These are phyloP conservation scores for Notechis scutatus DNA, from an alignment of 2,113 vertebrate species.

Conservation along the genomic window DNA sequence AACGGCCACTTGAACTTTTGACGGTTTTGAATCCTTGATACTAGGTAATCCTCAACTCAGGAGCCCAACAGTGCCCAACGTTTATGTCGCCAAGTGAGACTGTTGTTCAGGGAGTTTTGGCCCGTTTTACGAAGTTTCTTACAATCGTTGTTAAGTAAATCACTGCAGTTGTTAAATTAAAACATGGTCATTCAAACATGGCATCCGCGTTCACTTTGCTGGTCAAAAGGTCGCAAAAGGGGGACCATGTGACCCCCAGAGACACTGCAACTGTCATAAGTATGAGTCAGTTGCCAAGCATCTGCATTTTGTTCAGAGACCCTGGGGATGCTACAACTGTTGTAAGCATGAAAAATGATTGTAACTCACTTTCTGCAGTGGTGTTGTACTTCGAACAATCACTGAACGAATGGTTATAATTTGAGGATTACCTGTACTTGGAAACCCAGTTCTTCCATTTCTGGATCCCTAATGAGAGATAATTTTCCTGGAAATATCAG, in stretches of 20 bases:
- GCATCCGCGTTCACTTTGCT: background rate
- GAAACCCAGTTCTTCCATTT: background rate
- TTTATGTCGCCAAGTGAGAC: background rate
- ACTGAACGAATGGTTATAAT: background rate
- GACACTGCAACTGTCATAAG: background rate
- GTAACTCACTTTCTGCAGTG: background rate
- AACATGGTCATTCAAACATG: background rate
- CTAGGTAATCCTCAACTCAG: background rate
- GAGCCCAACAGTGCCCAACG: too few species aligned
- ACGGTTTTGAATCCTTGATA: background rate
- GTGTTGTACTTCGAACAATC: fast-evolving
- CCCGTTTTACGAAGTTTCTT: background rate
- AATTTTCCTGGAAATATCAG: background rate
- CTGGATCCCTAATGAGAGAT: background rate
- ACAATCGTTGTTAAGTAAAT: background rate
- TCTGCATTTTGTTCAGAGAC: background rate
- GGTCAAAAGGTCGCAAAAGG: background rate
- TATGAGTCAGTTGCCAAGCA: background rate
- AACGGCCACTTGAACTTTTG: background rate
- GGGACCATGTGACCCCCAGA: too few species aligned
- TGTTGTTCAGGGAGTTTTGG: background rate
- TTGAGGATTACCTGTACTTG: background rate
- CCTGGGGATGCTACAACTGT: background rate
- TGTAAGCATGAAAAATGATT: background rate
- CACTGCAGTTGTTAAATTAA: background rate